Conservation (phyloP, 2,113 vertebrate species). For the Chamaetylas fuelleborni region DNA sequence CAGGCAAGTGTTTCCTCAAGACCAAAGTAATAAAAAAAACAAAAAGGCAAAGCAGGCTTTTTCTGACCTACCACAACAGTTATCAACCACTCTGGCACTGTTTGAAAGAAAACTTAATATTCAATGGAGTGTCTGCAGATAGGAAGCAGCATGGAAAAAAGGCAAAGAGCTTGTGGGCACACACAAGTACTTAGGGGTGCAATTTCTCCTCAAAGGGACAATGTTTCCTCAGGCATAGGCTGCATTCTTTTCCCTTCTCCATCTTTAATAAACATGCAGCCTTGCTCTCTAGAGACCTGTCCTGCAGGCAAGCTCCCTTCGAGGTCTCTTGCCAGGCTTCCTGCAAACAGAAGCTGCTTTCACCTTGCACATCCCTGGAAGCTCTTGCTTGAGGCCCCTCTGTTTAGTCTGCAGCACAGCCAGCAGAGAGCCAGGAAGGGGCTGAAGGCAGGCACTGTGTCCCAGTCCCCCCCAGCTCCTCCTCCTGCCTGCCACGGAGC, state of each 20-base stretch:
- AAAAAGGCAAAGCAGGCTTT: neutral
- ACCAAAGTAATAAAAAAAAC: neutral
- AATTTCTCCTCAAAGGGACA: neutral
- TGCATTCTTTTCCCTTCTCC: neutral
- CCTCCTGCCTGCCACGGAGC: neutral
- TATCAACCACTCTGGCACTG: neutral
- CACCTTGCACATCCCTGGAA: neutral
- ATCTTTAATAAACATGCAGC: neutral
- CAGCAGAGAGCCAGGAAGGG: neutral
- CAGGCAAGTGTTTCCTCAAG: neutral
- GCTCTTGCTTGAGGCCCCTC: neutral
- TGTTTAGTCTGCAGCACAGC: neutral
- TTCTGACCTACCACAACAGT: neutral
- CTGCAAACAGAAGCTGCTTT: neutral
- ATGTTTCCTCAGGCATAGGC: neutral
- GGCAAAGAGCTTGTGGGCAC: neutral
- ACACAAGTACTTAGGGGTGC: fast-evolving
- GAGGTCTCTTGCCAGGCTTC: neutral
- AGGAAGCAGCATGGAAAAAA: neutral
- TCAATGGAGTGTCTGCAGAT: neutral
- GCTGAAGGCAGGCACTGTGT: slow-evolving; percentile 31
- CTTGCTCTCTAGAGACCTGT: neutral
- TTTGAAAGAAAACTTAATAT: neutral
- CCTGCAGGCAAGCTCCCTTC: neutral
- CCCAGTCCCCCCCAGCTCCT: neutral